A percentile compares a stretch with the other conserved stretches of the same genome.
Conservation (phyloP, 2,113 vertebrate genomes). For the Ranitomeya imitator region DNA sequence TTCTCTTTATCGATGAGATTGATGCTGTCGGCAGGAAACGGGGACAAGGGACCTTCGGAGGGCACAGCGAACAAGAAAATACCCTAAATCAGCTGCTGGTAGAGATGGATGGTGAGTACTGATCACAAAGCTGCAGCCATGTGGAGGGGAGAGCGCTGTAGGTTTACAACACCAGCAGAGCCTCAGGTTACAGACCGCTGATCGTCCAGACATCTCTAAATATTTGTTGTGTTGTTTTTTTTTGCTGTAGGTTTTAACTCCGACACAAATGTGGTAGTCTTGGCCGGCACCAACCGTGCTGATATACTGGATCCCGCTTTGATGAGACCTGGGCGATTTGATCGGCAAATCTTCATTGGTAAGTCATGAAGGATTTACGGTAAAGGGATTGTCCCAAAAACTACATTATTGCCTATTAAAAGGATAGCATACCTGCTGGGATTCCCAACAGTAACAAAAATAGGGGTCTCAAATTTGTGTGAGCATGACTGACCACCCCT, state of each 20-base stretch:
- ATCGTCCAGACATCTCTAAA: not conserved
- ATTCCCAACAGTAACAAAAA: too few relatives aligned
- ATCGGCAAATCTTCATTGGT: conserved; percentile 80
- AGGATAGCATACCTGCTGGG: too few relatives aligned
- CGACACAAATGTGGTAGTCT: conserved; percentile 73
- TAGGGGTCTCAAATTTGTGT: too few relatives aligned
- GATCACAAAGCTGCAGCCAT: not conserved
- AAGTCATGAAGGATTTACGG: too few relatives aligned
- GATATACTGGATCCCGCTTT: conserved; percentile 78
- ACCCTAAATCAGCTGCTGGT: conserved; percentile 73
- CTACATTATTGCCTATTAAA: too few relatives aligned
- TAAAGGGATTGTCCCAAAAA: too few relatives aligned
- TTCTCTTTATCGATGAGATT: conserved; percentile 76
- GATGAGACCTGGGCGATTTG: conserved; percentile 77
- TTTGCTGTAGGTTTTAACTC: conserved; percentile 75
- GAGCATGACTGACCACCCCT: too few relatives aligned
- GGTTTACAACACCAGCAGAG: not conserved
- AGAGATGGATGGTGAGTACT: conserved; percentile 71
- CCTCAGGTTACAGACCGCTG: not conserved
- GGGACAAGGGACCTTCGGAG: conserved; percentile 67
- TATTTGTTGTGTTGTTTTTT: not conserved
- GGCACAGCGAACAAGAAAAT: conserved; percentile 74
- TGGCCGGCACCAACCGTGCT: conserved; percentile 77
- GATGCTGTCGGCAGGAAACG: conserved; percentile 72
- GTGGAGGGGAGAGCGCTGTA: not conserved